Conservation (phyloP, 2,797 vertebrate species). For the Artibeus jamaicensis region DNA sequence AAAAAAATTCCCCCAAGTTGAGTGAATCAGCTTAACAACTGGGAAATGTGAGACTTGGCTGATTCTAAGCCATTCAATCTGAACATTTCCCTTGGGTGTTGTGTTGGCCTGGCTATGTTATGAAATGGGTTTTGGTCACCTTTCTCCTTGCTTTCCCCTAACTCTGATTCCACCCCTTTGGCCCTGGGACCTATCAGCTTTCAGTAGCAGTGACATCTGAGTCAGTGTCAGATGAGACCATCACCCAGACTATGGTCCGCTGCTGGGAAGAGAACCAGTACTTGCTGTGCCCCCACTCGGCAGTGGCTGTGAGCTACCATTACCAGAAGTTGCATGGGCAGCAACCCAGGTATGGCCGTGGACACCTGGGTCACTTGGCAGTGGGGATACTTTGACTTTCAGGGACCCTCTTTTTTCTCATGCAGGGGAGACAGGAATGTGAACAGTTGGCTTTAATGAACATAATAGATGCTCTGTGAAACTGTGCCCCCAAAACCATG, state of each 20-base stretch:
- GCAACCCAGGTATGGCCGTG: conserved; percentile 43
- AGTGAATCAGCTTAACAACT: not conserved
- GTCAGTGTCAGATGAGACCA: conserved; percentile 86
- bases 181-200: conserved; percentile 79
- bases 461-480: not conserved
- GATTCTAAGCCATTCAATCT: not conserved
- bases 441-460: not conserved
- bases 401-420: not conserved
- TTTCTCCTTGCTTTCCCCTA: not conserved
- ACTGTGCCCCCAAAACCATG: not conserved
- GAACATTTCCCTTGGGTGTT: too few species aligned
- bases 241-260: conserved; percentile 86
- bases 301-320: conserved; percentile 91
- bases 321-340: conserved; percentile 80
- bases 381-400: not conserved
- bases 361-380: not conserved
- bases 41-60: not conserved
- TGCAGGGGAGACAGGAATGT: not conserved
- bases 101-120: not conserved
- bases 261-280: conserved; percentile 94
- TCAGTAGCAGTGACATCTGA: conserved; percentile 80
- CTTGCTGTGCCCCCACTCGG: conserved; percentile 93
- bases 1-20: not conserved
- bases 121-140: not conserved
- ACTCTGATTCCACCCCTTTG: not conserved